These are phyloP conservation scores for Octodonta nipae DNA, from an alignment of 2,888 invertebrate genomes.

Conservation along the genomic window DNA sequence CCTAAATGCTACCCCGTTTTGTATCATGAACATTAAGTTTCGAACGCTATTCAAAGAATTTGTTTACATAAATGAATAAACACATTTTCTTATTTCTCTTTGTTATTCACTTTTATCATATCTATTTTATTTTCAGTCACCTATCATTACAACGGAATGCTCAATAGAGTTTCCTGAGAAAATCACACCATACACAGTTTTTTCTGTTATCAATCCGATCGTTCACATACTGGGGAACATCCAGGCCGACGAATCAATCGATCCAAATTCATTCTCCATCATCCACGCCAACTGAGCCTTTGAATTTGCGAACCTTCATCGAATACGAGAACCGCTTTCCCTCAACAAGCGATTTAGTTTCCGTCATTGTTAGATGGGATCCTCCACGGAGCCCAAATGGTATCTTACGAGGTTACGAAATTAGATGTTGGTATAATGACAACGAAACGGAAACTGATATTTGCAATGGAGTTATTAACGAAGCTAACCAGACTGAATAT, in stretches of 20 bases:
- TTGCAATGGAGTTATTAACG: constrained; percentile 40
- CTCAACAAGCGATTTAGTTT: constrained; percentile 13
- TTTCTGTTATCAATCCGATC: constrained; percentile 66
- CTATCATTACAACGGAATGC: constrained; percentile 40
- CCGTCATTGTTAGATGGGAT: constrained; percentile 65
- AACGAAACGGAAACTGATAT: constrained; percentile 36
- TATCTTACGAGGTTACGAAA: constrained; percentile 56
- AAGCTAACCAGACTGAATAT: constrained; percentile 44
- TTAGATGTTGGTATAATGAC: constrained; percentile 49
- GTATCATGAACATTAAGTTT: no score
- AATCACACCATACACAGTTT: constrained; percentile 53
- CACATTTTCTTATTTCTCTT: no score
- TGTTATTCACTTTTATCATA: no score
- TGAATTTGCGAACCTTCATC: constrained; percentile 60
- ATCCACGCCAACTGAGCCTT: constrained; percentile 65
- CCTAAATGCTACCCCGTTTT: no score
- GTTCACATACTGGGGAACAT: constrained; percentile 74
- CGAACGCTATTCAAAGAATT: no score
- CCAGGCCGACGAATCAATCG: constrained; percentile 44
- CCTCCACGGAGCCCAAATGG: constrained; percentile 62
- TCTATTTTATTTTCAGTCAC: constrained; percentile 28
- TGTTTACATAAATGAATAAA: no score
- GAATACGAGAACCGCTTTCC: constrained; percentile 31
- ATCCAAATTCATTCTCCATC: constrained; percentile 58
- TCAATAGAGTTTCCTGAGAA: constrained; percentile 40